Conservation (phyloP, 2,888 invertebrate genomes). For the Catotricha subobsoleta region DNA sequence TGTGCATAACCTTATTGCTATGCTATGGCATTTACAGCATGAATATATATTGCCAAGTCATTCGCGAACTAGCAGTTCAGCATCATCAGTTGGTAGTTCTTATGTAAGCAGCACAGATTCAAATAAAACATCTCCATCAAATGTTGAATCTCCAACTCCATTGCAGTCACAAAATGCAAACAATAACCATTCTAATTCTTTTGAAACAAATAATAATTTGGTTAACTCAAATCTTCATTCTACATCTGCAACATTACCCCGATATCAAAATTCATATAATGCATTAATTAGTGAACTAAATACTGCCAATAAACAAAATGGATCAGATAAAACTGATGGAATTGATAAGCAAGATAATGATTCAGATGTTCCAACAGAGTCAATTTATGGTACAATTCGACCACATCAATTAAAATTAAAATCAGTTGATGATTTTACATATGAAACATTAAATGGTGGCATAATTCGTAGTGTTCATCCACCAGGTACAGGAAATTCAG, state of each 20-base stretch:
- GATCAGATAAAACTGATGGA: not conserved
- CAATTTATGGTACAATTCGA: conserved; percentile 14
- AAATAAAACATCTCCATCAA: conserved; percentile 12
- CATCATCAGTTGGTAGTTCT: conserved; percentile 18
- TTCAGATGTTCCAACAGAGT: conserved; percentile 9
- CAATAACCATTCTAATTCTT: not conserved
- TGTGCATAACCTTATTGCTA: no score
- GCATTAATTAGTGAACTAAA: conserved; percentile 4
- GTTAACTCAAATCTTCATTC: conserved; percentile 2
- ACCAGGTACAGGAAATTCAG: conserved; percentile 27
- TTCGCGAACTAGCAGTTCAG: conserved; percentile 25
- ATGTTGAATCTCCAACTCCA: conserved; percentile 11
- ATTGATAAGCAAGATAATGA: not conserved
- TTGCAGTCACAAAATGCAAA: conserved; percentile 13
- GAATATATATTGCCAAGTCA: conserved; percentile 13
- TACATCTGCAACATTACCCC: not conserved
- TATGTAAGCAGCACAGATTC: conserved; percentile 11
- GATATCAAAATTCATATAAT: conserved; percentile 3
- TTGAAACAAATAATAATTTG: not conserved
- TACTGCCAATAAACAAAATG: not conserved
- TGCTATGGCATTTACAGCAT: conserved; percentile 7
- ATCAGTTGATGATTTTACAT: conserved; percentile 24
- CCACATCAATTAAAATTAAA: conserved; percentile 10
- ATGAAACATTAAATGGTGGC: conserved; percentile 27
- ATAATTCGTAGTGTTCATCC: conserved; percentile 29